Evolutionary conservation across 2,888 invertebrate species (phyloP).

Genomic region (Diarsia rubi): DNA sequence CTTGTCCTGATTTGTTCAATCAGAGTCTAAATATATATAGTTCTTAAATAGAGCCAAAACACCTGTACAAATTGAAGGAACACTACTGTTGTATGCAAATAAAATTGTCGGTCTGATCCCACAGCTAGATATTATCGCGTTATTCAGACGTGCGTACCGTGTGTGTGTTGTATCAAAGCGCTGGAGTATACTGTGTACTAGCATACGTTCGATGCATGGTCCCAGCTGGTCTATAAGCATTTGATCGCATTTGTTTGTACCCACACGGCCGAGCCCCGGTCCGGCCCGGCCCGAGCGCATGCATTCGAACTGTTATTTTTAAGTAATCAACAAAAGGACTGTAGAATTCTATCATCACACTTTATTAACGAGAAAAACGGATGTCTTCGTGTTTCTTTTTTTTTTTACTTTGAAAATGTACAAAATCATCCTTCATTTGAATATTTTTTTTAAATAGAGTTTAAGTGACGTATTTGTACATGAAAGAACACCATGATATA

Average conservation of each 20-base stretch:
- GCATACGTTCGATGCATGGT: conserved; percentile 66
- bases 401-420: conserved; percentile 88
- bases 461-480: conserved; percentile 89
- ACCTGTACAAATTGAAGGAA: conserved; percentile 51
- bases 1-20: conserved; percentile 29
- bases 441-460: conserved; percentile 87
- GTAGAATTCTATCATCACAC: conserved; percentile 90
- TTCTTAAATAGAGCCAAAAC: conserved; percentile 30
- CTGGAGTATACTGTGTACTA: conserved; percentile 68
- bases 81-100: conserved; percentile 23
- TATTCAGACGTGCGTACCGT: conserved; percentile 66
- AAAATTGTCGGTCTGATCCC: conserved; percentile 38
- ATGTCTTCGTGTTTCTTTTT: conserved; percentile 81
- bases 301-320: conserved; percentile 85
- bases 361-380: conserved; percentile 83
- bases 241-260: conserved; percentile 81
- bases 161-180: conserved; percentile 67
- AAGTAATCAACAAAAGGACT: conserved; percentile 87
- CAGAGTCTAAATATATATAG: conserved; percentile 17
- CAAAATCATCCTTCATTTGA: conserved; percentile 90
- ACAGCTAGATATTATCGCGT: conserved; percentile 62
- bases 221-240: conserved; percentile 75
- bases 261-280: conserved; percentile 48
- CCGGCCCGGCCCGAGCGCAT: conserved; percentile 59
- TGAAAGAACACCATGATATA: conserved; percentile 81